These are phyloP conservation scores for Diploptera punctata DNA, from an alignment of 2,888 invertebrate species.

Conservation along the genomic window DNA sequence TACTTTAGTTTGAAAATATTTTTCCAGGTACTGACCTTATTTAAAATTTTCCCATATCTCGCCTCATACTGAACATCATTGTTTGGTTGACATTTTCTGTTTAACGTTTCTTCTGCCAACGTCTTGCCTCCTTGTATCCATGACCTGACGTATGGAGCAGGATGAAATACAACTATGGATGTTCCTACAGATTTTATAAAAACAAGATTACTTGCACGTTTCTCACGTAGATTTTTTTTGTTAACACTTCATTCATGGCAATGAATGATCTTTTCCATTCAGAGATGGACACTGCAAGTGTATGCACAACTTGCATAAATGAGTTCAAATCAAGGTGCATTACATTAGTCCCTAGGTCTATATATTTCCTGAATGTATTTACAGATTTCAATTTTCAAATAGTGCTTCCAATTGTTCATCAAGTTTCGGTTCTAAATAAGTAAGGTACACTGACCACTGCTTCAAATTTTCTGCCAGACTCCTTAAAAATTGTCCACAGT, in stretches of 20 bases:
- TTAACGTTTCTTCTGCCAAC: neutral
- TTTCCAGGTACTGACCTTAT: neutral
- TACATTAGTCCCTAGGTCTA: neutral
- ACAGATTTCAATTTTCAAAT: neutral
- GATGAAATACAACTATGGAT: neutral
- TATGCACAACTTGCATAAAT: neutral
- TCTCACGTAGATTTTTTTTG: neutral
- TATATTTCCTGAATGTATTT: neutral
- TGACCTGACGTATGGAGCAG: neutral
- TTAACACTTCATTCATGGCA: conserved; percentile 4
- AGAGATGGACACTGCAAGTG: neutral
- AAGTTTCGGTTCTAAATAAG: neutral
- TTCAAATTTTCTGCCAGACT: conserved; percentile 3
- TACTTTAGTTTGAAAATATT: conserved; percentile 1
- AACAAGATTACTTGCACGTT: neutral
- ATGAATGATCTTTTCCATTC: neutral
- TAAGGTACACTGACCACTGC: neutral
- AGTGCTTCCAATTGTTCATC: conserved; percentile 6
- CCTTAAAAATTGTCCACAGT: conserved; percentile 1
- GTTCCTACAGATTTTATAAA: neutral
- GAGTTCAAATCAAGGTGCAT: neutral
- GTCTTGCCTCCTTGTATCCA: conserved; percentile 8
- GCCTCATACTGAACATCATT: conserved; percentile 11
- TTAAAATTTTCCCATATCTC: neutral
- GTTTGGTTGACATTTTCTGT: neutral